phyloP scores from a whole-genome alignment of 1,140 invertebrate genomes.

The Drosophila nikananu region DNA sequence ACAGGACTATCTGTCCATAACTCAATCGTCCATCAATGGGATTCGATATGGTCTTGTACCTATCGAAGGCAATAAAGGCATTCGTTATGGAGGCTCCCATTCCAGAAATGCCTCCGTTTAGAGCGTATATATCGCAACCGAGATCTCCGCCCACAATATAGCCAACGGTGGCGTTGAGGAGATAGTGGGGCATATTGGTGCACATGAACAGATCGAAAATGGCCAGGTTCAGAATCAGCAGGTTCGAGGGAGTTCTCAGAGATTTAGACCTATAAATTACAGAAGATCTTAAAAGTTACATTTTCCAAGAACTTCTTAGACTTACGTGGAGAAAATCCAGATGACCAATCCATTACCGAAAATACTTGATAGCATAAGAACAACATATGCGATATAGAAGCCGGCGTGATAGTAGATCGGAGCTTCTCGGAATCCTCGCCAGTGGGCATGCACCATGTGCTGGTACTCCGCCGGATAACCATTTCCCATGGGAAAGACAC shows the following conservation, averaged over 20 bases:
- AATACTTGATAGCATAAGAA: conserved; percentile 89
- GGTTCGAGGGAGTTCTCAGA: conserved; percentile 91
- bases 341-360: conserved; percentile 93
- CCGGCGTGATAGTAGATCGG: conserved; percentile 90
- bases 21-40: conserved; percentile 91
- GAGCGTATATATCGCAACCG: conserved; percentile 90
- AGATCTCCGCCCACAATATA: conserved; percentile 88
- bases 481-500: conserved; percentile 87
- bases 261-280: conserved; percentile 87
- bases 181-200: conserved; percentile 90
- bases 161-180: conserved; percentile 89
- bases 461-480: conserved; percentile 90
- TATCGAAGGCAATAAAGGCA: conserved; percentile 91
- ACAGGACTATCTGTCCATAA: conserved; percentile 88
- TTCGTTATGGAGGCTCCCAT: conserved; percentile 91
- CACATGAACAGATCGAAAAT: conserved; percentile 92
- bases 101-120: conserved; percentile 89
- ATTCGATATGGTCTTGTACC: conserved; percentile 91
- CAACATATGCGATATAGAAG: conserved; percentile 90
- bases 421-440: conserved; percentile 89
- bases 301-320: no score
- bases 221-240: conserved; percentile 92
- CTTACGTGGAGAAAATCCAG: conserved; percentile 93
- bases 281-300: neutral
- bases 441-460: conserved; percentile 90